Evolutionary conservation across 1,140 invertebrate genomes (phyloP).

Genomic region (Arctopsyche grandis): DNA sequence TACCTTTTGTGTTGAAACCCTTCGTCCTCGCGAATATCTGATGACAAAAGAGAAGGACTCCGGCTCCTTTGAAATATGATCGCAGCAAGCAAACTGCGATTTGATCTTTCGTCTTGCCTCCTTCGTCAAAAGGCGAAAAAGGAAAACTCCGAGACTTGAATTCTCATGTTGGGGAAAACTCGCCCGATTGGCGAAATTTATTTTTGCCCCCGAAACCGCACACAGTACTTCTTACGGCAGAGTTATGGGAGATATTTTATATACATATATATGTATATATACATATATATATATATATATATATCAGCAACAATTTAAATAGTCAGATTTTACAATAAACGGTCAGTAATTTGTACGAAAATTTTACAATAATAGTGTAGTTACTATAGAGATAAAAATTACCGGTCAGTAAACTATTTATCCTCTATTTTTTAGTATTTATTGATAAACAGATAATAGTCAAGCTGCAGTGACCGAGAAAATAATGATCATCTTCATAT

Average conservation of each 20-base stretch:
- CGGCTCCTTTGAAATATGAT: slow-evolving; percentile 21
- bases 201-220: not conserved
- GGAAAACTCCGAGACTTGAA: not conserved
- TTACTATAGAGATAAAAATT: too few relatives aligned
- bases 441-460: too few relatives aligned
- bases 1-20: not conserved
- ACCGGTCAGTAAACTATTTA: too few relatives aligned
- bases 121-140: not conserved
- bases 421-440: too few relatives aligned
- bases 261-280: not conserved
- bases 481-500: too few relatives aligned
- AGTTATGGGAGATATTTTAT: not conserved
- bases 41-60: slow-evolving; percentile 22
- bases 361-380: too few relatives aligned
- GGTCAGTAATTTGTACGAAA: too few relatives aligned
- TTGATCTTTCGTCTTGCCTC: slow-evolving; percentile 16
- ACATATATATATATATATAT: not conserved
- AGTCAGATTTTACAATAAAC: too few relatives aligned
- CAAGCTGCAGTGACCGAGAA: too few relatives aligned
- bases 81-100: slow-evolving; percentile 10
- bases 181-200: too few relatives aligned
- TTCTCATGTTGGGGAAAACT: too few relatives aligned
- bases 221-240: not conserved
- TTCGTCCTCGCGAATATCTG: slow-evolving; percentile 3
- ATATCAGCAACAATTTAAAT: too few relatives aligned